Evolutionary conservation across 2,888 invertebrate species (phyloP), one percentile per base, ranked within the genome.

Genomic region (Dolichomitus sp.): DNA sequence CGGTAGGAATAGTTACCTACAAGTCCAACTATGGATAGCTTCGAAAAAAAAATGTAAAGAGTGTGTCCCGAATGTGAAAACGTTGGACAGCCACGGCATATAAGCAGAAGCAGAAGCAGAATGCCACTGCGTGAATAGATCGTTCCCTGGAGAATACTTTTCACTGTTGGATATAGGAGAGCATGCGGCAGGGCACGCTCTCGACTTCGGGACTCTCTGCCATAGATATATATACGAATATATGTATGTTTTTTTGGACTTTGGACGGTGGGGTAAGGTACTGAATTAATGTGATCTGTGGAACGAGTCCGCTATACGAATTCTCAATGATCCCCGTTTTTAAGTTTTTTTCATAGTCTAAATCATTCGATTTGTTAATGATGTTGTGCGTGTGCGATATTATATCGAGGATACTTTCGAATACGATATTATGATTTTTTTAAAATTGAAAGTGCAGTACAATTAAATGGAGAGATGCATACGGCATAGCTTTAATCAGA

Each of bases 141-240:
- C 77, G 61, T 73, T 77, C 81, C 77, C 76, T 14, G 48, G 73
- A 68, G 76, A 73, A 68, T 73, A 73, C 81, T 77, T 68, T 77
- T 73, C 73, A 77, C 81, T 52, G 68, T 68, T 72, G 40, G 57
- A 61, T 68, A 45, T 23, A 40, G 33, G 30, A 45, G 57, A 45
- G 61, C 17, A 37, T 19, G 61, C 17, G 17, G 61, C 17, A 11
- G 66, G 42, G 75, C 54, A 57, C 65, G 33, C 54, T 65, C 72
- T 48, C 59, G 17, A 54, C 48, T 57, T 75, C 65, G 27, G 45
- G 45, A 12, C 48, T 19, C 59, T 9, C 45, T 45, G 45, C 14
- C 48, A 37, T 37, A 17, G 33, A 12, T 37, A 50, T 37, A 45
- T 45, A 45, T 17, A 42, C 17, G 12, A 23, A 42, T 45, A 74